Evolutionary conservation across 2,113 vertebrate genomes (phyloP).

Genomic region (Picathartes gymnocephalus): DNA sequence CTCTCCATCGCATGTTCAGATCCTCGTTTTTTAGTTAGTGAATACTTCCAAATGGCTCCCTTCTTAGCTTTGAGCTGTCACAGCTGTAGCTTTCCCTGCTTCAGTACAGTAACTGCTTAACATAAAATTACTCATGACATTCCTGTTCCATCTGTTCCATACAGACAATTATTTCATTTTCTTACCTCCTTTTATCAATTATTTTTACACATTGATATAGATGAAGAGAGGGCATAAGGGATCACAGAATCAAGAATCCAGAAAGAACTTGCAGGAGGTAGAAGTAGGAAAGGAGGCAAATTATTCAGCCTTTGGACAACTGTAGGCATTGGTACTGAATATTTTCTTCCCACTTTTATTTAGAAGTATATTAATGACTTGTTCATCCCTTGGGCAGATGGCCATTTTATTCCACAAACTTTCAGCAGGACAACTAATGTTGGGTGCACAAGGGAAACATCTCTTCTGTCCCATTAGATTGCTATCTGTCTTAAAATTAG

Average conservation of each 20-base stretch:
- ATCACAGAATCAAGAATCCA: background rate
- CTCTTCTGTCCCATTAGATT: background rate
- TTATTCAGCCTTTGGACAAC: background rate
- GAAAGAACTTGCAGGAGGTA: background rate
- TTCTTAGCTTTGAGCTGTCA: background rate
- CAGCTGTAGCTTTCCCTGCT: background rate
- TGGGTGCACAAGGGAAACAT: background rate
- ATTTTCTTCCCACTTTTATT: background rate
- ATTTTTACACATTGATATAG: background rate
- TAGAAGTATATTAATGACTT: background rate
- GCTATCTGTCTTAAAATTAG: background rate
- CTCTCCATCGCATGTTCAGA: background rate
- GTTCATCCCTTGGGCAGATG: background rate
- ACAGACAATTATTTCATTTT: background rate
- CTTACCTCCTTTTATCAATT: background rate
- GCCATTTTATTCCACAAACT: background rate
- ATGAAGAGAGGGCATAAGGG: background rate
- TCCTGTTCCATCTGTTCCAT: background rate
- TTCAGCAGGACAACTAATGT: background rate
- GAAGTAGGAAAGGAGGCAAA: background rate
- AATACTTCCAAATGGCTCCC: background rate
- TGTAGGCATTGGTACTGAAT: background rate
- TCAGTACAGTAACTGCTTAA: background rate
- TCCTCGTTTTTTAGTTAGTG: background rate
- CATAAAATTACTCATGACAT: background rate